phyloP scores from a whole-genome alignment of 2,113 vertebrate species.

The Podocnemis expansa region DNA sequence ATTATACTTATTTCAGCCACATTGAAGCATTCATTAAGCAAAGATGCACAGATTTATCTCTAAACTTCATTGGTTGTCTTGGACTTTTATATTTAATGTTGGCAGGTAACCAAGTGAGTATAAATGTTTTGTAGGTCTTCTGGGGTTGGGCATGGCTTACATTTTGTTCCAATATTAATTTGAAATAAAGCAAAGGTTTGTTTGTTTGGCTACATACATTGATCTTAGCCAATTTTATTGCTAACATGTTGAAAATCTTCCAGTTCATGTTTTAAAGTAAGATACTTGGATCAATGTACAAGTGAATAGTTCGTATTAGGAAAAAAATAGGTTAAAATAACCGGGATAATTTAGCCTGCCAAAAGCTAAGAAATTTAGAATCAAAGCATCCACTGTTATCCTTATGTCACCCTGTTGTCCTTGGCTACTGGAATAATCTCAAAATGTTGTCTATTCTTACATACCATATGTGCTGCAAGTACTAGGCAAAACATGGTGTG shows the following conservation, averaged over 20 bases:
- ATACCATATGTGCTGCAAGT: neutral
- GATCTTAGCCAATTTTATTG: neutral
- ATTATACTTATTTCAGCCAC: neutral
- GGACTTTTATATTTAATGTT: neutral
- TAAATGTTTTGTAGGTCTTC: neutral
- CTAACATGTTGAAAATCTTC: neutral
- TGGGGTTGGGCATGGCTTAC: constrained; percentile 21
- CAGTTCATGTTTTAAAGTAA: constrained; percentile 12
- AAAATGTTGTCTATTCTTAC: neutral
- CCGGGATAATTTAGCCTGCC: neutral
- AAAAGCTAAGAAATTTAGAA: neutral
- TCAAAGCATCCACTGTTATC: neutral
- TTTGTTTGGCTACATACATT: neutral
- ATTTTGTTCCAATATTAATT: neutral
- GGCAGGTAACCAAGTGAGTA: neutral
- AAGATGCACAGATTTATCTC: neutral
- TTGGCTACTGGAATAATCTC: neutral
- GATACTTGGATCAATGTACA: neutral
- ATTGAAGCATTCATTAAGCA: constrained; percentile 1
- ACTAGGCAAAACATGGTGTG: neutral
- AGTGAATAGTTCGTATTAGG: neutral
- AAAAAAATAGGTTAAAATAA: neutral
- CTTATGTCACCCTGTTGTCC: neutral
- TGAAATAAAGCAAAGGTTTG: neutral
- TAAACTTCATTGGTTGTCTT: neutral